These are phyloP conservation scores for Megaustenia siamemsis DNA, from an alignment of 2,888 invertebrate species.

Conservation along the genomic window DNA sequence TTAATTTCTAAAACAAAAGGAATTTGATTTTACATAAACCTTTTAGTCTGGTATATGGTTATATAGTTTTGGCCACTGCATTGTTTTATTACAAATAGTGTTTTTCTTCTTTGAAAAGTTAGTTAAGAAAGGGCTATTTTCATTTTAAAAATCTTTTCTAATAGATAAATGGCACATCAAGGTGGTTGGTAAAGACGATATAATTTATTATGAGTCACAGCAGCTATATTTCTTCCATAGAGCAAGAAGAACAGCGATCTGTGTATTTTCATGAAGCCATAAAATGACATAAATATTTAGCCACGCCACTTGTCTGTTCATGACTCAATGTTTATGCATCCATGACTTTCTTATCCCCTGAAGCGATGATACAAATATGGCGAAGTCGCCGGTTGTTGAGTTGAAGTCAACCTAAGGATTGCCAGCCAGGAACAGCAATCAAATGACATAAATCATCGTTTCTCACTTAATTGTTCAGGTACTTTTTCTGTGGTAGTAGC, in stretches of 20 bases:
- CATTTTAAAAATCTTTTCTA: no score
- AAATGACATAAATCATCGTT: conserved; percentile 55
- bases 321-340: conserved; percentile 50
- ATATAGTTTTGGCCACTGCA: no score
- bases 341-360: conserved; percentile 58
- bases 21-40: no score
- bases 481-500: conserved; percentile 55
- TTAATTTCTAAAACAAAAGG: no score
- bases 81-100: no score
- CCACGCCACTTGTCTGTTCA: conserved; percentile 23
- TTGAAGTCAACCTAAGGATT: conserved; percentile 54
- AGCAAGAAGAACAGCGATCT: not conserved
- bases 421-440: conserved; percentile 55
- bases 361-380: conserved; percentile 56
- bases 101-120: no score
- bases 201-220: not conserved
- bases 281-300: conserved; percentile 5
- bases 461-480: conserved; percentile 56
- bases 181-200: no score
- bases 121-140: no score
- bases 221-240: not conserved
- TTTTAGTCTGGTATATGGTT: no score
- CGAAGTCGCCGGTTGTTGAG: conserved; percentile 55
- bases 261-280: not conserved
- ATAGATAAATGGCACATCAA: no score